Conservation (phyloP, 2,797 vertebrate genomes). For the Falco novaeseelandiae region DNA sequence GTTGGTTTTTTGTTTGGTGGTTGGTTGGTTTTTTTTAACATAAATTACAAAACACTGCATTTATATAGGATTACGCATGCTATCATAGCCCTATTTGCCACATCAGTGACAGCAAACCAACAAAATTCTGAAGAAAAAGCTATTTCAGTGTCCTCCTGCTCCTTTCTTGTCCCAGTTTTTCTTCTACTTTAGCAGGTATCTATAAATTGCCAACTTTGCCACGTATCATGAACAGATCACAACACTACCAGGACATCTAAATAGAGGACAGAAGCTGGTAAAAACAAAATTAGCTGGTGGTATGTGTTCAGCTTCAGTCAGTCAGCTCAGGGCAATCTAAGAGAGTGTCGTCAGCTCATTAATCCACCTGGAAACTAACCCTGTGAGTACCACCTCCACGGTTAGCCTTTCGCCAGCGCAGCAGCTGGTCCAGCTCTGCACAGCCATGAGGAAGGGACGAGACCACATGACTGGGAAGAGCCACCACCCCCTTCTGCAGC, state of each 20-base stretch:
- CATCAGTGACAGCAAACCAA: neutral
- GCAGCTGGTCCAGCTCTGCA: neutral
- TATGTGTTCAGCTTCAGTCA: fast-evolving
- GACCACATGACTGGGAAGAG: neutral
- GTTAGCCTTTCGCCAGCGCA: neutral
- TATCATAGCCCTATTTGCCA: neutral
- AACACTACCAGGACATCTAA: neutral
- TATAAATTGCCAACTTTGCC: neutral
- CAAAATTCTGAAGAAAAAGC: neutral
- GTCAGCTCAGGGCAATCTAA: neutral
- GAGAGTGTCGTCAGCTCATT: neutral
- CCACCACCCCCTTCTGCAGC: neutral
- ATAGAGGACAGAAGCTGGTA: neutral
- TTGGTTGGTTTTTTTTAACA: neutral
- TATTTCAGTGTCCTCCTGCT: neutral
- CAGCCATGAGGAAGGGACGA: neutral
- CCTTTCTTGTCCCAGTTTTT: neutral
- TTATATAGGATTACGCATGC: neutral
- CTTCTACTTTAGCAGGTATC: neutral
- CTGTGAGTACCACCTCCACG: neutral
- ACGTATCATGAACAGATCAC: neutral
- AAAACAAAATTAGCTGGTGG: neutral
- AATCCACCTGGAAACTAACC: neutral
- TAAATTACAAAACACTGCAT: neutral
- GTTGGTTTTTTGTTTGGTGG: neutral